Conservation (phyloP, 1,140 invertebrate genomes). For the Aphelinus certus region DNA sequence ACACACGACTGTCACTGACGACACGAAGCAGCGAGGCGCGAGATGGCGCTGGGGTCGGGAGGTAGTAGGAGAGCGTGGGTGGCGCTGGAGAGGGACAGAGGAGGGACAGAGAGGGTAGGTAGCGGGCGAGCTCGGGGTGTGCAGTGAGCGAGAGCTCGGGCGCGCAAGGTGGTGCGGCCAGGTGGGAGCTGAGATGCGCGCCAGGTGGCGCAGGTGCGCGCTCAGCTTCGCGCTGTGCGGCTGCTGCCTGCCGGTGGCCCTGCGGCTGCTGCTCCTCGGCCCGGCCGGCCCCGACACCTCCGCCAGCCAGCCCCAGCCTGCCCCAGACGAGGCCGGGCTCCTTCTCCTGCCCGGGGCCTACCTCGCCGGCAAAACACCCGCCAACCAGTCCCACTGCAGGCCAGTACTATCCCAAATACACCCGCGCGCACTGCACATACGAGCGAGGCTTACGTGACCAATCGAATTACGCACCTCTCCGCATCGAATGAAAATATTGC, state of each 20-base stretch:
- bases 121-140: too few relatives aligned
- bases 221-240: conserved; percentile 42
- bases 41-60: background rate
- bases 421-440: too few relatives aligned
- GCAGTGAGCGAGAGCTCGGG: conserved; percentile 16
- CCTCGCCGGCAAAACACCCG: conserved; percentile 63
- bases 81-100: too few relatives aligned
- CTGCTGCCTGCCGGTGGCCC: conserved; percentile 41
- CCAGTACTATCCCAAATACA: background rate
- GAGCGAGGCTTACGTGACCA: too few relatives aligned
- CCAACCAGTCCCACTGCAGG: conserved; percentile 70
- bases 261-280: conserved; percentile 47
- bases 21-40: too few relatives aligned
- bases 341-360: conserved; percentile 61
- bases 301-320: background rate
- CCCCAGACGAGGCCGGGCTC: conserved; percentile 49
- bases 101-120: too few relatives aligned
- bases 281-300: background rate
- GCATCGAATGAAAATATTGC: too few relatives aligned
- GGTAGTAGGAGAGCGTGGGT: conserved; percentile 11
- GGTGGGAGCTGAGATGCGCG: conserved; percentile 43
- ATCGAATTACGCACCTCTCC: too few relatives aligned
- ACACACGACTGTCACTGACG: too few relatives aligned
- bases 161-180: conserved; percentile 30
- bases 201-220: conserved; percentile 45